Base-by-base conservation (phyloP, 2,113 vertebrate genomes). In the Syngnathus typhle region DNA sequence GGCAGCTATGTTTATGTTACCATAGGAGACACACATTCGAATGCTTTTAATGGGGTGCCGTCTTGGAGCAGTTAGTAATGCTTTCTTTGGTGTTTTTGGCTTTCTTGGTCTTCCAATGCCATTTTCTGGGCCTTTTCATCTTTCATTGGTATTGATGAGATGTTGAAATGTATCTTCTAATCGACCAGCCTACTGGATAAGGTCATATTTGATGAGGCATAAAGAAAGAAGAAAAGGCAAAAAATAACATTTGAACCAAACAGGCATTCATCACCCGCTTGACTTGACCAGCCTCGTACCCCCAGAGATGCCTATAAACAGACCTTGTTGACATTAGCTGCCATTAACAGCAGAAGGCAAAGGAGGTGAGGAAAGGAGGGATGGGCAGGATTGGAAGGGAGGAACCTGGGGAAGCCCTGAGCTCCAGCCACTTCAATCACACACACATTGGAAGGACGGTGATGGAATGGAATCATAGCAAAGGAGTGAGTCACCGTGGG, bases 391-490 rank as follows among this genome's bases (percentile, higher is more conserved):
- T 64, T 58, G 69, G 74, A 52, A 62, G 73, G 56, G 79, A 79
- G 68, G 72, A 56, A 70, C 65, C 47, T 74, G 78, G 77, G 78
- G 74, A 85, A 86, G 77, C 78, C 86, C 82, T 79, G 72, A 44
- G 69, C 73, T 69, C 74, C 65, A 36, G 58, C 78, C 75, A 10
- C 77, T 76, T 62, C 65, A 78, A 74, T 65, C 71, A 84, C 82
- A 78, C 73, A 21, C 38, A 61, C n/a, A 61, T n/a, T 41, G 60
- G 75, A 86, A 84, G 89, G 85, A 81, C 16, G 73, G 72, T 77
- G 86, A 88, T 85, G 82, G 77, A 87, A 70, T 77, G 65, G 67
- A 90, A 91, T 23, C 23, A 23, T 90, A 88, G 79, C 88, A 82
- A 64, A 70, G 39, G 44, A 37, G 64, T 92, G 91, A 92, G 81